These are phyloP conservation scores for Tympanuchus pallidicinctus DNA, from an alignment of 2,113 vertebrate genomes.

Conservation along the genomic window DNA sequence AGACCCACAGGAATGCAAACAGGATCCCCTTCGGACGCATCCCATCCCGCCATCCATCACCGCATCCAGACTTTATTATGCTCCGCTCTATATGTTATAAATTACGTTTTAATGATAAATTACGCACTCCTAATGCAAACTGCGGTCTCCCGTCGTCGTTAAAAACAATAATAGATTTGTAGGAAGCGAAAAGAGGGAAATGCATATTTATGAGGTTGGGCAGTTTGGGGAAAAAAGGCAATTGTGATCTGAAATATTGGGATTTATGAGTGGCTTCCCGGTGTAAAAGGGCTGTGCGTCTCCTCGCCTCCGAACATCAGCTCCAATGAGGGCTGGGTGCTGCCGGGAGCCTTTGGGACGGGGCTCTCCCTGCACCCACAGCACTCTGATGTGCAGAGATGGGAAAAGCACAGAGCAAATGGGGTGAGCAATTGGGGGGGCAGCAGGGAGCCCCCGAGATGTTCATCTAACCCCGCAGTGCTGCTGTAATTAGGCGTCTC, in stretches of 20 bases:
- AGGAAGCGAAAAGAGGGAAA: slow-evolving; percentile 34
- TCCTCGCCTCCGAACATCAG: not conserved
- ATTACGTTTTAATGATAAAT: slow-evolving; percentile 73
- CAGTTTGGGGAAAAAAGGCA: not conserved
- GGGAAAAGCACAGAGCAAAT: not conserved
- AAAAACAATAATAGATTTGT: slow-evolving; percentile 69
- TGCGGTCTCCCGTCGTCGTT: slow-evolving; percentile 19
- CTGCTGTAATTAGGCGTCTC: not conserved
- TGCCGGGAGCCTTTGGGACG: not conserved
- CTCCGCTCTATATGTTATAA: slow-evolving; percentile 56
- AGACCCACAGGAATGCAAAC: slow-evolving; percentile 41
- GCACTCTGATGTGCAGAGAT: not conserved
- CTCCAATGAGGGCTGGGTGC: not conserved
- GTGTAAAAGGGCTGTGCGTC: not conserved
- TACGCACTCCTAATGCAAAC: slow-evolving; percentile 30
- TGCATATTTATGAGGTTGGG: slow-evolving; percentile 68
- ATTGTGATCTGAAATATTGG: slow-evolving; percentile 41
- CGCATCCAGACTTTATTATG: slow-evolving; percentile 27
- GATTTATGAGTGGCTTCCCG: slow-evolving; percentile 43
- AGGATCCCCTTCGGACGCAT: slow-evolving; percentile 10
- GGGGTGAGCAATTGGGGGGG: not conserved
- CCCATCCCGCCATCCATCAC: slow-evolving; percentile 54
- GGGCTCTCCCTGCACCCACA: not conserved
- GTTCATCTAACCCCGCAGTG: not conserved
- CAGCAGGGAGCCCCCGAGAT: not conserved